A percentile compares a stretch with the other conserved stretches of the same genome.
Evolutionary conservation across 2,888 invertebrate genomes (phyloP).

Genomic region (Coremacera marginata): DNA sequence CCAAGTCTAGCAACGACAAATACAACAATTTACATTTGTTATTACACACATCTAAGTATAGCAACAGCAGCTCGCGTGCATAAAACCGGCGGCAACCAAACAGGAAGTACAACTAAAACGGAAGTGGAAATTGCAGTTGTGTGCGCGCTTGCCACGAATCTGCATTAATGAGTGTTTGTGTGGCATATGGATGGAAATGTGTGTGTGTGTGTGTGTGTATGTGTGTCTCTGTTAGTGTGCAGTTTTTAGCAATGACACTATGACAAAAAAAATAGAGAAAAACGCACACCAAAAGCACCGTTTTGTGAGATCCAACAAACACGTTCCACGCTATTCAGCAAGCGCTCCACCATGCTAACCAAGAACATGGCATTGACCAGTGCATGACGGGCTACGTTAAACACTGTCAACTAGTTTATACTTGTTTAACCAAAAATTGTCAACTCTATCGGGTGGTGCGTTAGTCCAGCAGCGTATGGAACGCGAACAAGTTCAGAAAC

Average conservation of each 20-base stretch:
- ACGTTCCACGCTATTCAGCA: background rate
- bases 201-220: background rate
- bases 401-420: constrained; percentile 29
- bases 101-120: constrained; percentile 32
- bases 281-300: background rate
- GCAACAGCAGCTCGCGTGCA: background rate
- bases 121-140: constrained; percentile 26
- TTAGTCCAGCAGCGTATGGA: background rate
- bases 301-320: background rate
- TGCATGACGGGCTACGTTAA: background rate
- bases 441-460: background rate
- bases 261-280: background rate
- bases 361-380: background rate
- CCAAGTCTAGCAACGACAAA: background rate
- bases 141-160: background rate
- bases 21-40: background rate
- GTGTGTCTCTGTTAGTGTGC: background rate
- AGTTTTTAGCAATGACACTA: background rate
- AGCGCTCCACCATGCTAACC: background rate
- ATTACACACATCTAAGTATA: background rate
- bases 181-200: background rate
- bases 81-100: constrained; percentile 13
- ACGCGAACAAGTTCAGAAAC: constrained; percentile 1
- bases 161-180: constrained; percentile 16
- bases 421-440: background rate